Conservation (phyloP, 23 tunicate genomes). For the Trididemnum miniatum region DNA sequence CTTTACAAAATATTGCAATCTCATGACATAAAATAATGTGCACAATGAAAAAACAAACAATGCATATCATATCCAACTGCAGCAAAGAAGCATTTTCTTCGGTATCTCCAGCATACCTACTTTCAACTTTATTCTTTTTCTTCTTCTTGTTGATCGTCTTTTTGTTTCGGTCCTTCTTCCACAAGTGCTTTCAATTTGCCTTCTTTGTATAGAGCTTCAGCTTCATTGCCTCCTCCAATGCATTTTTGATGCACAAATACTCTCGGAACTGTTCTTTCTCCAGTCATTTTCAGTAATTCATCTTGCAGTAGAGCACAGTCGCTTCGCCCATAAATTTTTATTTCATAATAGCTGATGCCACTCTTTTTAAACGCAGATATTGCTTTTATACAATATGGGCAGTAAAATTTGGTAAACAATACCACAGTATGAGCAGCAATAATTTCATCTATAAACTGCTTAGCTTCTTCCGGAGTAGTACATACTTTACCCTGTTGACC, state of each 20-base stretch:
- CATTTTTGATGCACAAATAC: constrained; percentile 39
- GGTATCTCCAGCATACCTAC: too few species aligned
- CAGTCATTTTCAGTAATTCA: constrained; percentile 39
- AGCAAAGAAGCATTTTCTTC: too few species aligned
- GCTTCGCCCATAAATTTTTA: constrained; percentile 9
- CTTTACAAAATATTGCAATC: too few species aligned
- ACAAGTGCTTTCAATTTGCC: constrained; percentile 18
- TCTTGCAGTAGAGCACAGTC: constrained; percentile 33
- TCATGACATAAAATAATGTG: too few species aligned
- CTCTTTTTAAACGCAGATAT: constrained; percentile 4
- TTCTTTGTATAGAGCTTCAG: constrained; percentile 15
- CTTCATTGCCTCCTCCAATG: constrained; percentile 42
- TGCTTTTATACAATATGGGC: constrained; percentile 41
- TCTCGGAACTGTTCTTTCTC: constrained; percentile 44
- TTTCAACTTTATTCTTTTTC: too few species aligned
- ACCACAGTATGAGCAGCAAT: constrained; percentile 19
- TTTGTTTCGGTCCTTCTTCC: constrained; percentile 1
- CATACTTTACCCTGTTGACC: not conserved
- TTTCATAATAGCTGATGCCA: constrained; percentile 11
- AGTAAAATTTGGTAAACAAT: constrained; percentile 12
- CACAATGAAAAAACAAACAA: too few species aligned
- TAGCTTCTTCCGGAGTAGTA: constrained; percentile 18
- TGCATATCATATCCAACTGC: too few species aligned
- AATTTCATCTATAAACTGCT: constrained; percentile 18
- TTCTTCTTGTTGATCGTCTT: too few species aligned